Evolutionary conservation across 1,140 invertebrate species (phyloP).

Genomic region (Diorhabda elongata): DNA sequence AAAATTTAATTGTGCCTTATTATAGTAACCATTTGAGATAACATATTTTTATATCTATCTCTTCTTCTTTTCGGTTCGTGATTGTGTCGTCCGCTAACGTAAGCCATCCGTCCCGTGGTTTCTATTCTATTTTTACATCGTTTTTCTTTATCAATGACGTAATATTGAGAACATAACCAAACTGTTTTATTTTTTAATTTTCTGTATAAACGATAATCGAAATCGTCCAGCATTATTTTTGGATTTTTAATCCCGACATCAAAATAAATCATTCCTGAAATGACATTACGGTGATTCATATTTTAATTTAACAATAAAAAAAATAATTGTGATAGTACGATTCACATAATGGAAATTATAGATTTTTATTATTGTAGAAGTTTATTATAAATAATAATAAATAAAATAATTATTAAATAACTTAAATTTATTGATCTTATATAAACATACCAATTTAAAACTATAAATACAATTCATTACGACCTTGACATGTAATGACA

Average conservation of each 20-base stretch:
- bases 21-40: slow-evolving; percentile 29
- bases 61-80: slow-evolving; percentile 22
- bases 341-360: too few species aligned
- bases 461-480: too few species aligned
- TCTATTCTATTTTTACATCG: slow-evolving; percentile 29
- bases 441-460: too few species aligned
- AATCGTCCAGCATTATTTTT: slow-evolving; percentile 34
- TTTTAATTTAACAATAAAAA: too few species aligned
- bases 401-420: too few species aligned
- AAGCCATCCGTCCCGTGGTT: slow-evolving; percentile 25
- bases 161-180: slow-evolving; percentile 35
- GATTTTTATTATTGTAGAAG: too few species aligned
- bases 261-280: slow-evolving; percentile 32
- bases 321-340: too few species aligned
- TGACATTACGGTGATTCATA: too few species aligned
- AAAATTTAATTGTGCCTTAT: slow-evolving; percentile 17
- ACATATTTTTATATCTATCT: slow-evolving; percentile 28
- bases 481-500: too few species aligned
- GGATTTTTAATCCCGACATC: slow-evolving; percentile 35
- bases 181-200: slow-evolving; percentile 30
- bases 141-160: slow-evolving; percentile 22
- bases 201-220: slow-evolving; percentile 28
- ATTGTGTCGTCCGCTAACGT: slow-evolving; percentile 27
- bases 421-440: too few species aligned
- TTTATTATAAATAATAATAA: too few species aligned